Evolutionary conservation across 2,888 invertebrate species (phyloP).

Genomic region (Acleris holmiana): DNA sequence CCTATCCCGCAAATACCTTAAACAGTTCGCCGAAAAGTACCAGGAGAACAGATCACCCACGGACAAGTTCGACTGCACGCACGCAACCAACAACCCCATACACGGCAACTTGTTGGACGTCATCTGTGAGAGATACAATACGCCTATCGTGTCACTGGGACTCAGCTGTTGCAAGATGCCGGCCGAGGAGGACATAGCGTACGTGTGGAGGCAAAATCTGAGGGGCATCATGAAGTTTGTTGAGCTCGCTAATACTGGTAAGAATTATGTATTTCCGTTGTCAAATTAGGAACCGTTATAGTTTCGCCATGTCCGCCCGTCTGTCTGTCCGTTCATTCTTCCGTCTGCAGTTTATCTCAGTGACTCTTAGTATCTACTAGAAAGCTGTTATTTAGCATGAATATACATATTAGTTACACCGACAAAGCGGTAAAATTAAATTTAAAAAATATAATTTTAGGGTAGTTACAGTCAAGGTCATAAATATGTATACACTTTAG

Average conservation of each 20-base stretch:
- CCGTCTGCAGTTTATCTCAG: no score
- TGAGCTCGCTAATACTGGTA: slow-evolving; percentile 86
- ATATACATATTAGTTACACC: no score
- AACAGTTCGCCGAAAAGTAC: slow-evolving; percentile 75
- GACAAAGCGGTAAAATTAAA: no score
- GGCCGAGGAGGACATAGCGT: slow-evolving; percentile 85
- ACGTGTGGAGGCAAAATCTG: slow-evolving; percentile 89
- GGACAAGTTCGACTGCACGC: slow-evolving; percentile 62
- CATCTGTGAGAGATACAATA: slow-evolving; percentile 85
- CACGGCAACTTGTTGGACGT: slow-evolving; percentile 84
- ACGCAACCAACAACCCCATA: slow-evolving; percentile 47
- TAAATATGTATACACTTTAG: no score
- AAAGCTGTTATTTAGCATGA: no score
- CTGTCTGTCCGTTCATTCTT: no score
- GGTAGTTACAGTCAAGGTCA: no score
- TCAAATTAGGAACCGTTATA: no score
- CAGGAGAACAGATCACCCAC: slow-evolving; percentile 69
- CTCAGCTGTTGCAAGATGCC: slow-evolving; percentile 95
- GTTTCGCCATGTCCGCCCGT: no score
- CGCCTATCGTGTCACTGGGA: slow-evolving; percentile 88
- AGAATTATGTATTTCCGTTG: slow-evolving; percentile 35
- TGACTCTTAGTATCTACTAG: no score
- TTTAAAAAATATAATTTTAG: no score
- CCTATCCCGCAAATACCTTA: slow-evolving; percentile 68
- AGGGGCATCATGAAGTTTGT: slow-evolving; percentile 86